Evolutionary conservation across 1,140 invertebrate genomes (phyloP).

Genomic region (Venturia canescens): DNA sequence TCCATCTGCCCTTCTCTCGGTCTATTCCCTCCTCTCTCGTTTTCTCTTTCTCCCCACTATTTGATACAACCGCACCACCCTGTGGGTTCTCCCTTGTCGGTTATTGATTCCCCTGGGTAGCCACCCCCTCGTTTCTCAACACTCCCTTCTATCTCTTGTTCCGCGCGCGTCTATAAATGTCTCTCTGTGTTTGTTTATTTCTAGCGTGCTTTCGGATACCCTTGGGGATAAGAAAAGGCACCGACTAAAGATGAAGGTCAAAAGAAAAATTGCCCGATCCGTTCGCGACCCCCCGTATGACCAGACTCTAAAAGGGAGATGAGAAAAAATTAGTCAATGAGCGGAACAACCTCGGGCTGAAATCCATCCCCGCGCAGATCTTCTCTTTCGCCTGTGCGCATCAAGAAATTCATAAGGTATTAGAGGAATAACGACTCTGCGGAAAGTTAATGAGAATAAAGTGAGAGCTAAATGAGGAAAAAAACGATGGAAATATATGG

Average conservation of each 20-base stretch:
- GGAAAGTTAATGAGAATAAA: not conserved
- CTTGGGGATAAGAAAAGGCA: not conserved
- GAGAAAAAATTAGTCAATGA: too few species aligned
- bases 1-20: not conserved
- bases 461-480: not conserved
- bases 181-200: not conserved
- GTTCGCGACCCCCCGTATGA: too few species aligned
- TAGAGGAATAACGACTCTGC: conserved; percentile 19
- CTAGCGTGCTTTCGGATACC: not conserved
- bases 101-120: conserved; percentile 76
- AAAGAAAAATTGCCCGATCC: not conserved
- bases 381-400: too few species aligned
- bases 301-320: not conserved
- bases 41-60: conserved; percentile 40
- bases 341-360: too few species aligned
- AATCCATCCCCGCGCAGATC: too few species aligned
- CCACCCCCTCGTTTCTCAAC: conserved; percentile 58
- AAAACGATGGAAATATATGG: not conserved
- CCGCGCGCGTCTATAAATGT: too few species aligned
- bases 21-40: conserved; percentile 49
- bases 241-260: conserved; percentile 36
- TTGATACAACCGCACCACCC: conserved; percentile 57
- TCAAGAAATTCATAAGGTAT: not conserved
- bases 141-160: not conserved
- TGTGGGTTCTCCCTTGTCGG: conserved; percentile 67